Percentiles rank a stretch among this genome's conserved stretches.
These are phyloP conservation scores for Brienomyrus longianalis DNA, from an alignment of 2,113 vertebrate genomes.

Conservation along the genomic window DNA sequence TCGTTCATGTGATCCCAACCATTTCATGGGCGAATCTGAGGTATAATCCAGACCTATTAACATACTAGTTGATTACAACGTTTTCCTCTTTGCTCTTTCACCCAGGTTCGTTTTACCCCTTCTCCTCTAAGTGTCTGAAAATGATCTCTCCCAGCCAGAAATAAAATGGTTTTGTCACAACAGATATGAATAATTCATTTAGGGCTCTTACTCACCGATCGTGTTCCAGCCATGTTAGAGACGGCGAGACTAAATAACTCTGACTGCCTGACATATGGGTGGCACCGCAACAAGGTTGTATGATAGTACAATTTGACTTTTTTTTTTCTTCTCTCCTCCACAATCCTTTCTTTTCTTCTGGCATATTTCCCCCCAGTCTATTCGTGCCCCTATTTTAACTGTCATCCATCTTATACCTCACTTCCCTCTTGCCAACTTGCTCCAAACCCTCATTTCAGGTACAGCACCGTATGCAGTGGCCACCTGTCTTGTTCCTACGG, in stretches of 20 bases:
- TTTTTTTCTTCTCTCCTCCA: not conserved
- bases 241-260: conserved; percentile 11
- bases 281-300: not conserved
- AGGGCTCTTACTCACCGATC: conserved; percentile 49
- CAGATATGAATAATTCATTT: conserved; percentile 61
- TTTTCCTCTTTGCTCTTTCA: conserved; percentile 32
- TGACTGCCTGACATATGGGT: not conserved
- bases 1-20: not conserved
- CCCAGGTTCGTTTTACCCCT: conserved; percentile 29
- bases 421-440: conserved; percentile 13
- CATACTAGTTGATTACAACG: conserved; percentile 4
- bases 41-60: not conserved
- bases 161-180: conserved; percentile 51
- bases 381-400: not conserved
- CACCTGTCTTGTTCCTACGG: conserved; percentile 15
- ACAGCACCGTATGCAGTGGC: conserved; percentile 2
- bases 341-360: not conserved
- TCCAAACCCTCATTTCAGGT: conserved; percentile 40
- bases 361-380: not conserved
- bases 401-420: not conserved
- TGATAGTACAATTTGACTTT: not conserved
- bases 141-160: conserved; percentile 45
- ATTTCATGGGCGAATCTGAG: not conserved
- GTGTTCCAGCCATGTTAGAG: conserved; percentile 43
- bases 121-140: conserved; percentile 33